These are phyloP conservation scores for Diadumene lineata DNA, from an alignment of 92 coral and sea anemone species.

Conservation along the genomic window DNA sequence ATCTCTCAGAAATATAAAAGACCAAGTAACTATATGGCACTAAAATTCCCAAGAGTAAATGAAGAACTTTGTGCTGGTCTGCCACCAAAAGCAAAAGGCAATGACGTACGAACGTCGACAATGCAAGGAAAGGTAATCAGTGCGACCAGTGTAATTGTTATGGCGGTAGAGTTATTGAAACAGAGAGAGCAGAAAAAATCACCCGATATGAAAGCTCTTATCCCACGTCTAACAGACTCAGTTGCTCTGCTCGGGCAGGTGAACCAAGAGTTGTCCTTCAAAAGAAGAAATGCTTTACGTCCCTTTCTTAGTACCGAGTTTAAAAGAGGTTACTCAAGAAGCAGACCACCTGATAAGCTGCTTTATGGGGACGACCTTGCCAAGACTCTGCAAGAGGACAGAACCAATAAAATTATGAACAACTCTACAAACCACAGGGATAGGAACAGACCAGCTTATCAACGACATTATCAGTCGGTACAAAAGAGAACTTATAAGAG, in stretches of 20 bases:
- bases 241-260: slow-evolving; percentile 57
- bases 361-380: slow-evolving; percentile 48
- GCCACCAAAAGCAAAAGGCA: slow-evolving; percentile 23
- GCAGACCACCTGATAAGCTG: slow-evolving; percentile 25
- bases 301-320: slow-evolving; percentile 44
- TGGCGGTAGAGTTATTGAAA: slow-evolving; percentile 18
- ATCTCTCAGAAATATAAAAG: slow-evolving; percentile 33
- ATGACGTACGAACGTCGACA: slow-evolving; percentile 27
- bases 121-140: slow-evolving; percentile 33
- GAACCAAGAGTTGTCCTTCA: slow-evolving; percentile 38
- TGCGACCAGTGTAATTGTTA: slow-evolving; percentile 38
- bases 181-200: slow-evolving; percentile 37
- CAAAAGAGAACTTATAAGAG: no score
- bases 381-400: slow-evolving; percentile 40
- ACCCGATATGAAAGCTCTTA: slow-evolving; percentile 28
- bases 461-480: no score
- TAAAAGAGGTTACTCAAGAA: slow-evolving; percentile 29
- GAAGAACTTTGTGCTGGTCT: slow-evolving; percentile 43
- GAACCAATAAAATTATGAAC: slow-evolving; percentile 32
- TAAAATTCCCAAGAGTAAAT: slow-evolving; percentile 27
- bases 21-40: slow-evolving; percentile 25
- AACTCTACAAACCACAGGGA: no score
- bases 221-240: slow-evolving; percentile 37
- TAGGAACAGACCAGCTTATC: no score
- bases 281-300: slow-evolving; percentile 40